Evolutionary conservation across 2,888 invertebrate species (phyloP).

Genomic region (Halictus quadricinctus): DNA sequence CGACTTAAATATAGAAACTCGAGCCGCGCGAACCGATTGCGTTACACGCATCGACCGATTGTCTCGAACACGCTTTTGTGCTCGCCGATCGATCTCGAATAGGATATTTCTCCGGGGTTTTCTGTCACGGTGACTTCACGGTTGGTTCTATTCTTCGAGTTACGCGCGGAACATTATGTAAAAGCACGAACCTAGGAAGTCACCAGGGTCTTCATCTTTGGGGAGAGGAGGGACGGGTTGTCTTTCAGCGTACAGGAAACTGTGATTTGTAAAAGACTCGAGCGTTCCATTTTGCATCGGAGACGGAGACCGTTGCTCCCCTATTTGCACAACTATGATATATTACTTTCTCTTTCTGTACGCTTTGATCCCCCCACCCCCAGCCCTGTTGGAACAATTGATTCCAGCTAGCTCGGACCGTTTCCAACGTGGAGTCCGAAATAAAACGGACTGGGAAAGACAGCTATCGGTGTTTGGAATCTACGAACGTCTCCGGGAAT

Average conservation of each 20-base stretch:
- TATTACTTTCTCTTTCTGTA: constrained; percentile 1
- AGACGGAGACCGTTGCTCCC: neutral
- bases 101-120: neutral
- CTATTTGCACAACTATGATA: neutral
- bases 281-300: neutral
- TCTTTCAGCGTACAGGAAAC: constrained; percentile 4
- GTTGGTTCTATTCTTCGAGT: neutral
- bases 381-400: neutral
- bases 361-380: neutral
- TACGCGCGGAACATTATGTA: neutral
- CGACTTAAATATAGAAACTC: constrained; percentile 11
- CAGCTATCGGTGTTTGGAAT: neutral
- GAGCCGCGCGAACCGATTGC: neutral
- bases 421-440: too few relatives aligned
- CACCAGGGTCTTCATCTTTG: too few relatives aligned
- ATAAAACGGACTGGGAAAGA: too few relatives aligned
- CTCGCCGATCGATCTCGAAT: neutral
- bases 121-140: neutral
- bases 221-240: too few relatives aligned
- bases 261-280: neutral
- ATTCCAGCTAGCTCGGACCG: neutral
- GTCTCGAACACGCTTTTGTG: neutral
- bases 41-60: constrained; percentile 2
- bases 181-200: neutral
- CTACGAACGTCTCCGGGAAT: neutral